These are phyloP conservation scores for Drosophila sordidapex DNA, from an alignment of 2,888 invertebrate genomes.

Conservation along the genomic window DNA sequence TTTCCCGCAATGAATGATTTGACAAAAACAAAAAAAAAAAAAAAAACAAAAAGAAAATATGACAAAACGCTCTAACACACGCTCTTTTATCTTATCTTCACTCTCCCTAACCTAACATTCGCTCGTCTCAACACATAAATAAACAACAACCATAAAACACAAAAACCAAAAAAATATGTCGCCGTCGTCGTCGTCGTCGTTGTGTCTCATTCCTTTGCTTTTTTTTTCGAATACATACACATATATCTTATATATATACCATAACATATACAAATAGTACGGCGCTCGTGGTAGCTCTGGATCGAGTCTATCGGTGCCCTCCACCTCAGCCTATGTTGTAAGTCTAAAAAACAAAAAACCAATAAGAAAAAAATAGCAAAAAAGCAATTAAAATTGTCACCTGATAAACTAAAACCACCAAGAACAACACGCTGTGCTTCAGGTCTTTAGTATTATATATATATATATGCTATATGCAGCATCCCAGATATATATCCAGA, in stretches of 20 bases:
- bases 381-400: slow-evolving; percentile 18
- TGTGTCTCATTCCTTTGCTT: slow-evolving; percentile 41
- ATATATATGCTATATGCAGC: slow-evolving; percentile 29
- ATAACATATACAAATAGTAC: slow-evolving; percentile 53
- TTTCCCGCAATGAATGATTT: slow-evolving; percentile 59
- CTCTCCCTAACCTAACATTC: slow-evolving; percentile 56
- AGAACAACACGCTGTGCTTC: slow-evolving; percentile 48
- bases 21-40: slow-evolving; percentile 20
- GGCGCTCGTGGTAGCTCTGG: slow-evolving; percentile 89
- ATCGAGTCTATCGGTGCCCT: slow-evolving; percentile 94
- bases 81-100: slow-evolving; percentile 74
- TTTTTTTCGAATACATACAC: slow-evolving; percentile 11
- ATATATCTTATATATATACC: slow-evolving; percentile 50
- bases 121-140: slow-evolving; percentile 47
- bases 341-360: slow-evolving; percentile 85
- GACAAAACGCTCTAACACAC: slow-evolving; percentile 68
- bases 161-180: slow-evolving; percentile 28
- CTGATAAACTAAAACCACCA: slow-evolving; percentile 24
- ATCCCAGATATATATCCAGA: slow-evolving; percentile 30
- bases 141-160: slow-evolving; percentile 32
- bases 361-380: neutral
- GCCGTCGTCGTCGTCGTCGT: slow-evolving; percentile 45
- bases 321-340: slow-evolving; percentile 89
- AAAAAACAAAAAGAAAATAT: slow-evolving; percentile 33
- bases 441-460: slow-evolving; percentile 24